Evolutionary conservation across 2,888 invertebrate genomes (phyloP).

Genomic region (Anoplius nigerrimus): DNA sequence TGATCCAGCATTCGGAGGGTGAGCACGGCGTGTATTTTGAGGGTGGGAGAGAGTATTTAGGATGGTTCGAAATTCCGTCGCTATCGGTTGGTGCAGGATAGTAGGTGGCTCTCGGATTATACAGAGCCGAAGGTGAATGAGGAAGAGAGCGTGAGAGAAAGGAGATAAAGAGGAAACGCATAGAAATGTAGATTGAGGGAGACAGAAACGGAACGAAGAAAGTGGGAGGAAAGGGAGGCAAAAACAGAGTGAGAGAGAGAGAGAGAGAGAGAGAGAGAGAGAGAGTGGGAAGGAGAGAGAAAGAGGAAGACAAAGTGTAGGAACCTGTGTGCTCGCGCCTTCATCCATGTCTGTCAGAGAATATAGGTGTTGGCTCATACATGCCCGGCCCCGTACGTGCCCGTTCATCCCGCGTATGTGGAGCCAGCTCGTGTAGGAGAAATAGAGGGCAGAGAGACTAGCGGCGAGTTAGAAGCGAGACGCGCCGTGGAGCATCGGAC

Average conservation of each 20-base stretch:
- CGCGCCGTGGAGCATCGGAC: slow-evolving; percentile 33
- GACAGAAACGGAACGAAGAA: slow-evolving; percentile 10
- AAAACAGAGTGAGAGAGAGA: slow-evolving; percentile 7
- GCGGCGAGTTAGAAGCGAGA: slow-evolving; percentile 21
- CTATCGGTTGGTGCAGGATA: slow-evolving; percentile 62
- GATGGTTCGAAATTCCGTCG: slow-evolving; percentile 56
- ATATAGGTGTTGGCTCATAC: too few species aligned
- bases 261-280: slow-evolving; percentile 7
- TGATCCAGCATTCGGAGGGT: slow-evolving; percentile 43
- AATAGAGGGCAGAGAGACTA: slow-evolving; percentile 7
- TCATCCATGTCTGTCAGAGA: too few species aligned
- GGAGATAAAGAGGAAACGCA: slow-evolving; percentile 18
- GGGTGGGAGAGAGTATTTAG: slow-evolving; percentile 15
- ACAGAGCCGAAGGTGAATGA: slow-evolving; percentile 60
- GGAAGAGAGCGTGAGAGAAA: slow-evolving; percentile 29
- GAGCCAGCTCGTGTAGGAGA: neutral
- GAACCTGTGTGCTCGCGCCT: slow-evolving; percentile 2
- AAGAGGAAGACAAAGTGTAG: neutral
- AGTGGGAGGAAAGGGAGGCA: neutral
- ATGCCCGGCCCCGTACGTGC: too few species aligned
- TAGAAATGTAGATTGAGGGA: slow-evolving; percentile 9
- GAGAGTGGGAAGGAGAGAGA: slow-evolving; percentile 5
- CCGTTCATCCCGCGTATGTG: too few species aligned
- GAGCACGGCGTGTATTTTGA: slow-evolving; percentile 45
- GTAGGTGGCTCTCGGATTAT: slow-evolving; percentile 67